Percentiles rank a stretch among this genome's conserved stretches.
Conservation (phyloP, 1,140 invertebrate species). For the Anastrepha obliqua region DNA sequence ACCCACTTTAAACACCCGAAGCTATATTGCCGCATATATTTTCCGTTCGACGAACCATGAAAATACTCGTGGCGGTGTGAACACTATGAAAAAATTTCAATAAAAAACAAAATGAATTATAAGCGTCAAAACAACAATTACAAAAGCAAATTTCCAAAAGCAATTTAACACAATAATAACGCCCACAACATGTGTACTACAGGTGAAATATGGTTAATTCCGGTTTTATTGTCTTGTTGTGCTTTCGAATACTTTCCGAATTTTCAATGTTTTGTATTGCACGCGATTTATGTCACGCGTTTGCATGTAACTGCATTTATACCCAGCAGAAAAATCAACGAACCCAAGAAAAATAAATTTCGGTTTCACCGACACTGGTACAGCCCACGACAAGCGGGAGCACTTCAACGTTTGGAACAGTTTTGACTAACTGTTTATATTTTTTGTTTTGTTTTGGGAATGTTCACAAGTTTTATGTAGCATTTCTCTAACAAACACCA, state of each 20-base stretch:
- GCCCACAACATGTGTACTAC: not conserved
- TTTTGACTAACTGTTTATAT: no score
- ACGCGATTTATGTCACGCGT: conserved; percentile 29
- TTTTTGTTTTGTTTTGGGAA: no score
- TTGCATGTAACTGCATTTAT: no score
- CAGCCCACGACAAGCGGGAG: no score
- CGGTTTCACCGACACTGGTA: no score
- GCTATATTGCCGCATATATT: conserved; percentile 15
- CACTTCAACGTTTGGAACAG: no score
- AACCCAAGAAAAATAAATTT: no score
- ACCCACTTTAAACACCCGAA: conserved; percentile 28
- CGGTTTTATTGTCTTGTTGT: conserved; percentile 22
- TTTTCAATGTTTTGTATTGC: not conserved
- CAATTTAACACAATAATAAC: not conserved
- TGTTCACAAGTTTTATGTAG: no score
- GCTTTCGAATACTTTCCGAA: no score
- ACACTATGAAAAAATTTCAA: conserved; percentile 6
- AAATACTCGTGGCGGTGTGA: conserved; percentile 20
- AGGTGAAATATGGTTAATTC: conserved; percentile 35
- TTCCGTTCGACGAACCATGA: conserved; percentile 51
- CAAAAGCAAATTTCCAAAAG: not conserved
- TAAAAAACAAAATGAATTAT: conserved; percentile 11
- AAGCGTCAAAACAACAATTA: conserved; percentile 11
- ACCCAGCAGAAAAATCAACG: not conserved
- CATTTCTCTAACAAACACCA: no score